phyloP scores from a whole-genome alignment of 2,113 vertebrate genomes.

The Dromas ardeola region DNA sequence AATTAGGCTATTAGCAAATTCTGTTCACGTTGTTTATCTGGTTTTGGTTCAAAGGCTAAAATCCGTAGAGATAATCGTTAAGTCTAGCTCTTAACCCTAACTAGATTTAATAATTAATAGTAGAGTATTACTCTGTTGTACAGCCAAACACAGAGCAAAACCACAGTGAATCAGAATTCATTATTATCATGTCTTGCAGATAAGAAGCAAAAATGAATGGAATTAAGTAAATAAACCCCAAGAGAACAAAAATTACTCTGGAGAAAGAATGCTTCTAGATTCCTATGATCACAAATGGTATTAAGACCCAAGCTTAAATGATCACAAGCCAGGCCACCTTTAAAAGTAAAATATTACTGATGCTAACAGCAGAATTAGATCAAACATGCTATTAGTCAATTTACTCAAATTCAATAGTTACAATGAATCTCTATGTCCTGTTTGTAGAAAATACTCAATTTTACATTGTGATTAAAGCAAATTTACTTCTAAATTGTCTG shows the following conservation, averaged over 20 bases:
- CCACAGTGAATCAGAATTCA: not conserved
- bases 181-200: not conserved
- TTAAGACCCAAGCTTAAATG: not conserved
- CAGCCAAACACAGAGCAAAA: not conserved
- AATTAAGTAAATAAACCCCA: not conserved
- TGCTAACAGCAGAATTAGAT: not conserved
- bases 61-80: not conserved
- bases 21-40: not conserved
- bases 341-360: not conserved
- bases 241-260: conserved; percentile 1
- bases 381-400: not conserved
- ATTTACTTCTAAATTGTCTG: not conserved
- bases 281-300: not conserved
- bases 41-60: conserved; percentile 39
- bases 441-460: not conserved
- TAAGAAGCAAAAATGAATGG: not conserved
- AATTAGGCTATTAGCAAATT: not conserved
- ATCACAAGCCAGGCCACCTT: not conserved
- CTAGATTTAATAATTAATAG: conserved; percentile 16
- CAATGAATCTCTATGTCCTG: not conserved
- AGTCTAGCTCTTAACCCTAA: not conserved
- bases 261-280: not conserved
- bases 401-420: not conserved
- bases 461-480: not conserved
- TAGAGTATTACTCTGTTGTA: not conserved